Evolutionary conservation across 2,888 invertebrate genomes (phyloP).

Genomic region (Lithophane socia): DNA sequence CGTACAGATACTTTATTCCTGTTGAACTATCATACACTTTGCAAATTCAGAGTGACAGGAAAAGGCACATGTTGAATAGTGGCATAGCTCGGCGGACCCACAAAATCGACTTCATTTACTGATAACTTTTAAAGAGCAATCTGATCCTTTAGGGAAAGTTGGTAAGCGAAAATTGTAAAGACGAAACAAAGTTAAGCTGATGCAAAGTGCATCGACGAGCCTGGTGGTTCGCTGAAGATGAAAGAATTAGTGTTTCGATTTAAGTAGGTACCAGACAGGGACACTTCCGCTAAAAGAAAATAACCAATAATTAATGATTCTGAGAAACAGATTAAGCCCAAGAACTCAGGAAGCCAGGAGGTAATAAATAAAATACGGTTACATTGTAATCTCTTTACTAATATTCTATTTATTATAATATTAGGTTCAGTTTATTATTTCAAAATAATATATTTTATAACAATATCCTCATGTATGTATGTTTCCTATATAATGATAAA

Average conservation of each 20-base stretch:
- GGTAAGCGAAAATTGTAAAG: not conserved
- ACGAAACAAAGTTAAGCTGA: not conserved
- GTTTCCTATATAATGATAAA: constrained; percentile 62
- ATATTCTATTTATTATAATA: constrained; percentile 46
- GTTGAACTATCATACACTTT: not conserved
- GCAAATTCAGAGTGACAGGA: not conserved
- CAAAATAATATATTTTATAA: constrained; percentile 62
- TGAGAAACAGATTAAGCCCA: not conserved
- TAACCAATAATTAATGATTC: not conserved
- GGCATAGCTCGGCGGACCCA: not conserved
- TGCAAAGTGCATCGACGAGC: not conserved
- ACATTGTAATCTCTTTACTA: constrained; percentile 57
- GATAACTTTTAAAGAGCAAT: constrained; percentile 3
- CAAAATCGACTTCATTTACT: not conserved
- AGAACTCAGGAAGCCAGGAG: not conserved
- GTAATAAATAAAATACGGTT: constrained; percentile 38
- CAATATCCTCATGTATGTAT: constrained; percentile 60
- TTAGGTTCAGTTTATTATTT: constrained; percentile 49
- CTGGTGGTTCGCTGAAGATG: not conserved
- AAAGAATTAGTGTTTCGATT: not conserved
- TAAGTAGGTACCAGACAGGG: not conserved
- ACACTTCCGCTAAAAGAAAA: not conserved
- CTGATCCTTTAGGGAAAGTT: not conserved
- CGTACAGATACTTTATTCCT: not conserved
- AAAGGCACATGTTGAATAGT: not conserved